Conservation (phyloP, 2,113 vertebrate genomes). For the Oreochromis aureus region DNA sequence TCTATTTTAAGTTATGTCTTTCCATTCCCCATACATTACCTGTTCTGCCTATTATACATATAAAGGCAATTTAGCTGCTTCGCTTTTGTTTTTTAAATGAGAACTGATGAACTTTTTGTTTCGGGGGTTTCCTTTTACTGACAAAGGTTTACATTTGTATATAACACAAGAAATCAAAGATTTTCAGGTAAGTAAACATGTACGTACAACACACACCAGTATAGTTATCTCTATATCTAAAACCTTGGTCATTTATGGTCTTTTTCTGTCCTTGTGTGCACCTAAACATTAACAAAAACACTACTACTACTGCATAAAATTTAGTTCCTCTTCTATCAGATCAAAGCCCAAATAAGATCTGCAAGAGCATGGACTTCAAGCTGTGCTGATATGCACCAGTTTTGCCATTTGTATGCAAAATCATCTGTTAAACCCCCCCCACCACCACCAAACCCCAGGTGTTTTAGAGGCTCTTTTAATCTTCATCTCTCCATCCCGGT, state of each 20-base stretch:
- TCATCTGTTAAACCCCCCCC: not conserved
- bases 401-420: not conserved
- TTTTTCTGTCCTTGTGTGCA: not conserved
- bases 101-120: not conserved
- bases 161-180: not conserved
- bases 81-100: not conserved
- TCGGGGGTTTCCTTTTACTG: not conserved
- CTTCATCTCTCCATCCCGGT: not conserved
- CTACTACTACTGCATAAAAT: not conserved
- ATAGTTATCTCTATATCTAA: not conserved
- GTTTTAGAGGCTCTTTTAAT: conserved; percentile 45
- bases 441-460: conserved; percentile 11
- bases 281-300: not conserved
- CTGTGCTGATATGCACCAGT: not conserved
- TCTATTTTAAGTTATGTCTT: conserved; percentile 59
- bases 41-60: not conserved
- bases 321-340: not conserved
- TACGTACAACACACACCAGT: not conserved
- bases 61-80: conserved; percentile 18
- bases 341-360: not conserved
- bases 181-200: not conserved
- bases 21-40: conserved; percentile 16
- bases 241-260: not conserved
- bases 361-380: not conserved
- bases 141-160: not conserved